These are phyloP conservation scores for Xestia rhomboidea DNA, from an alignment of 2,888 invertebrate genomes.

Conservation along the genomic window DNA sequence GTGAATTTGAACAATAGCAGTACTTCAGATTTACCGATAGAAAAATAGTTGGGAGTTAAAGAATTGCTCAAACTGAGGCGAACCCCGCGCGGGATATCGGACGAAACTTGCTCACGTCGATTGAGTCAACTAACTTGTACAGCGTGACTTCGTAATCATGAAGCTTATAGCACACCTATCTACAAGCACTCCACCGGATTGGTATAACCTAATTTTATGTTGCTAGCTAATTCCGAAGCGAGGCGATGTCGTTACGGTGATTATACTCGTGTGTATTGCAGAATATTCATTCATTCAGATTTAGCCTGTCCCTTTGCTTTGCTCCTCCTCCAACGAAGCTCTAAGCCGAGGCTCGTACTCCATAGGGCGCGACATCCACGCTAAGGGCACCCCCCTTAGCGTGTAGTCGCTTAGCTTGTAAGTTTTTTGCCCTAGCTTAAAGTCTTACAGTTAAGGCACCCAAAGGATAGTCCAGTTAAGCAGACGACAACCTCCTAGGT, in stretches of 20 bases:
- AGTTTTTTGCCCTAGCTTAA: too few relatives aligned
- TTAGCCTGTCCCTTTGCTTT: too few relatives aligned
- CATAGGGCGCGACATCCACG: too few relatives aligned
- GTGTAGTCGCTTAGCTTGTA: too few relatives aligned
- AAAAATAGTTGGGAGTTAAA: slow-evolving; percentile 2
- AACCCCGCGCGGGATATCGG: too few relatives aligned
- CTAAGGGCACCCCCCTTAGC: too few relatives aligned
- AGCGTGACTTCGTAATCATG: background rate
- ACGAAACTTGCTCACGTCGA: background rate
- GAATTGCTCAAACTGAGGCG: background rate
- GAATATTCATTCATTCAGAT: background rate
- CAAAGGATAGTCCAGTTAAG: too few relatives aligned
- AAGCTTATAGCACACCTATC: background rate
- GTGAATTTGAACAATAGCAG: slow-evolving; percentile 31
- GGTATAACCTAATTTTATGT: background rate
- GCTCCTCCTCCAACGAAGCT: too few relatives aligned
- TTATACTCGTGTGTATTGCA: background rate
- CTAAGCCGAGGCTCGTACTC: too few relatives aligned
- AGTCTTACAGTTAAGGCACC: too few relatives aligned
- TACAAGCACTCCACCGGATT: background rate
- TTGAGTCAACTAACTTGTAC: background rate
- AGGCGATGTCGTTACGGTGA: background rate
- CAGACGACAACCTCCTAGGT: too few relatives aligned
- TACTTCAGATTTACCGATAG: slow-evolving; percentile 33
- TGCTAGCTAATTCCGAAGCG: too few relatives aligned